Evolutionary conservation across 2,113 vertebrate species (phyloP), one percentile per base, ranked within the genome.

Genomic region (Polypterus senegalus): DNA sequence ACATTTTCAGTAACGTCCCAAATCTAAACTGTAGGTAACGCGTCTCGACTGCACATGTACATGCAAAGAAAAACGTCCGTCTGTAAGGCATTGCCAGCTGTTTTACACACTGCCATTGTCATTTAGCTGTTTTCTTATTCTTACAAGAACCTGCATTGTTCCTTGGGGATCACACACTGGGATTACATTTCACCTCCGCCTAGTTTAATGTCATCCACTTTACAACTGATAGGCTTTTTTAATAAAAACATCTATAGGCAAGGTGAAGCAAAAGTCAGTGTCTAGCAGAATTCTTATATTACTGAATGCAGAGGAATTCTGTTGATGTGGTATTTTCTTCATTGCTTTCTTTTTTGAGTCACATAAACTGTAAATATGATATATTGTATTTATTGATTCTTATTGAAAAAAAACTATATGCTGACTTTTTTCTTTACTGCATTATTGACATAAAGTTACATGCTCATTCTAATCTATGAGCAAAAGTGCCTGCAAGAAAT

Each of bases 201-300:
- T 63, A 58, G 66, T 66, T 66, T 67, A 61, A 69, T 49, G 62
- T 53, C 67, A 63, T 55, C 60, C 55, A 59, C 57, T 67, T 6
- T 54, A 66, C 66, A 27, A 27, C 27, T 27, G 27, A 27, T 27
- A 27, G 27, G 27, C 27, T 27, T 65, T 66, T 63, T 60, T 58
- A 46, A 73, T 73, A 76, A 71, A 79, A 71, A 76, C 72, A 72
- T 73, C 63, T 59, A 65, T 57, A 47, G 70, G 59, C 69, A 71
- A 68, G 74, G 76, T 79, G 76, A 78, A 73, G 70, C 70, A 68
- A 53, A 60, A 61, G 71, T 71, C 59, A 59, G 46, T 3, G 9
- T 58, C 46, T 5, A 56, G 70, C 9, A 10, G 64, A 73, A 69
- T 61, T 76, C 66, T 77, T 73, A 66, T 60, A 49, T 62, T 66